Conservation (phyloP, 2,113 vertebrate species). For the Gracilinanus agilis region DNA sequence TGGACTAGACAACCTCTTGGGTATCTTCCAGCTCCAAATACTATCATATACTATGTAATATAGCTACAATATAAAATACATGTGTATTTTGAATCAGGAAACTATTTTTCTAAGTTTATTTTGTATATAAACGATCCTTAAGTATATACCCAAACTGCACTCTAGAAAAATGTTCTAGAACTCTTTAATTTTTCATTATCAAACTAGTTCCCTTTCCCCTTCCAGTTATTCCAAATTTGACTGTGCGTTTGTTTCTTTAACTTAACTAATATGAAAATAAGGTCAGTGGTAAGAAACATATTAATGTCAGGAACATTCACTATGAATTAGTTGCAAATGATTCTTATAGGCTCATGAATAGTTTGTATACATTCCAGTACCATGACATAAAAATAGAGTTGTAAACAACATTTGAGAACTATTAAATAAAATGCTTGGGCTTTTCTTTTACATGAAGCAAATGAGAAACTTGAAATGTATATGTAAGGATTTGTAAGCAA, state of each 20-base stretch:
- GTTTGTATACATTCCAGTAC: slow-evolving; percentile 17
- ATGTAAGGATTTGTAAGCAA: neutral
- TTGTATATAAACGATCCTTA: neutral
- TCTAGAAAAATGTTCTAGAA: neutral
- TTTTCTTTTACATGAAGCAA: neutral
- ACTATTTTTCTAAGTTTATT: neutral
- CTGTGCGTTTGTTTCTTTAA: neutral
- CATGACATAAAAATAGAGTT: slow-evolving; percentile 6
- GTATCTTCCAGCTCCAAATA: neutral
- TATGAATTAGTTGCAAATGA: slow-evolving; percentile 5
- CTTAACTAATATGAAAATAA: slow-evolving; percentile 1
- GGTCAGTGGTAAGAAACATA: neutral
- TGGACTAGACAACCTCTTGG: neutral
- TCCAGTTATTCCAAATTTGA: neutral
- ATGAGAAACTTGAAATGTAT: neutral
- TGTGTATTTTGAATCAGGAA: neutral
- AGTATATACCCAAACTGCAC: neutral
- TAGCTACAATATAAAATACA: neutral
- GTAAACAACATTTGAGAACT: slow-evolving; percentile 15
- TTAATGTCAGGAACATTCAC: neutral
- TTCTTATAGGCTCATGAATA: neutral
- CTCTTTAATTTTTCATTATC: neutral
- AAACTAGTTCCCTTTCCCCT: neutral
- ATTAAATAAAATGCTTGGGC: neutral
- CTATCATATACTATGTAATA: neutral